A percentile compares a stretch with the other conserved stretches of the same genome.
Conservation (phyloP, 2,113 vertebrate genomes). For the Spermophilus dauricus region DNA sequence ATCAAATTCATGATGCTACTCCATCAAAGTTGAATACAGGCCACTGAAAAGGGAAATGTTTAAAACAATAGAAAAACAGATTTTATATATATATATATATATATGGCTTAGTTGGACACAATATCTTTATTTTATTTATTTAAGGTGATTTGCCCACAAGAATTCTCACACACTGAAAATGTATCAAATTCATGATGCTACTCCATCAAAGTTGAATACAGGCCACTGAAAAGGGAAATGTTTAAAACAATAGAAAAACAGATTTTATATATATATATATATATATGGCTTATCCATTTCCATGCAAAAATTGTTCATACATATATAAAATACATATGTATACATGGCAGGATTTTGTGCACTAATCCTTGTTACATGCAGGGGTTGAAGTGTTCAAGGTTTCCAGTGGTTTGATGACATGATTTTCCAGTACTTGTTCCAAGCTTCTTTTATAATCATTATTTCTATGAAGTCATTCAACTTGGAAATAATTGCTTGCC, state of each 20-base stretch:
- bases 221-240: too few relatives aligned
- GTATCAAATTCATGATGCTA: too few relatives aligned
- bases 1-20: slow-evolving; percentile 18
- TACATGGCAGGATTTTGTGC: not conserved
- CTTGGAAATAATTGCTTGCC: slow-evolving; percentile 84
- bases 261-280: too few relatives aligned
- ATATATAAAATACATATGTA: too few relatives aligned
- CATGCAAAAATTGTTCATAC: not conserved
- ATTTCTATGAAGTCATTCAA: slow-evolving; percentile 82
- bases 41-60: slow-evolving; percentile 8
- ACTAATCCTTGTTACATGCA: slow-evolving; percentile 52
- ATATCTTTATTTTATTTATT: too few relatives aligned
- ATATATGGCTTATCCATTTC: too few relatives aligned
- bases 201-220: too few relatives aligned
- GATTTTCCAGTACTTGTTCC: slow-evolving; percentile 76
- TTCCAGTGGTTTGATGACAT: slow-evolving; percentile 75
- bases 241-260: too few relatives aligned
- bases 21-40: not conserved
- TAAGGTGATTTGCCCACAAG: too few relatives aligned
- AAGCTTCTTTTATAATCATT: slow-evolving; percentile 79
- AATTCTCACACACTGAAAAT: too few relatives aligned
- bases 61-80: not conserved
- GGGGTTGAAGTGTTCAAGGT: slow-evolving; percentile 44
- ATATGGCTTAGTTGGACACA: too few relatives aligned
- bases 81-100: too few relatives aligned